Evolutionary conservation across 2,113 vertebrate species (phyloP).

Genomic region (Cepphus grylle): DNA sequence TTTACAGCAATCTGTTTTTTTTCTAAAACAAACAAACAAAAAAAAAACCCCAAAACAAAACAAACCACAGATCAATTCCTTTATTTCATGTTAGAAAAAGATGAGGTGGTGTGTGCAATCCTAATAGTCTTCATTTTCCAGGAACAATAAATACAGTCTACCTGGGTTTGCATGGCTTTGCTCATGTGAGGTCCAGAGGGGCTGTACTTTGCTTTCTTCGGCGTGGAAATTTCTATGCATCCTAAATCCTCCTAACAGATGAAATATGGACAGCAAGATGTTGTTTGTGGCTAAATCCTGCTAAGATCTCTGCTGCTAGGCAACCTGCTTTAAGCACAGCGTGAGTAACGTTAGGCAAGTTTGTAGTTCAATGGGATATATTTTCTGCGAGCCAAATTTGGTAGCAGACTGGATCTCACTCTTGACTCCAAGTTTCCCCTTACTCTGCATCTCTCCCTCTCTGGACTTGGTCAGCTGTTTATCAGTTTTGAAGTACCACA

Average conservation of each 20-base stretch:
- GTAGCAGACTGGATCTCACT: not conserved
- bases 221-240: not conserved
- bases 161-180: not conserved
- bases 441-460: not conserved
- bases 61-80: not conserved
- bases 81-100: not conserved
- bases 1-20: not conserved
- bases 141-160: not conserved
- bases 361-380: not conserved
- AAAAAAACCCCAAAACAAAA: not conserved
- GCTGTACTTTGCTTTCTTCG: not conserved
- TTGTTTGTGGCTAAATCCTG: not conserved
- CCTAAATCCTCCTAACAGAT: not conserved
- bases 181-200: not conserved
- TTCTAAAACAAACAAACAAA: not conserved
- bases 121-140: not conserved
- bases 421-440: not conserved
- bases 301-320: not conserved
- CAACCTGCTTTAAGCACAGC: not conserved
- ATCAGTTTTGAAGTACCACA: not conserved
- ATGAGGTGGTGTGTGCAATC: not conserved
- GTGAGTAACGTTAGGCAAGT: not conserved
- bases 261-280: not conserved
- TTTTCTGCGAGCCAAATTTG: not conserved
- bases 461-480: not conserved